Evolutionary conservation across 2,888 invertebrate species (phyloP).

Genomic region (Acronicta aceris): DNA sequence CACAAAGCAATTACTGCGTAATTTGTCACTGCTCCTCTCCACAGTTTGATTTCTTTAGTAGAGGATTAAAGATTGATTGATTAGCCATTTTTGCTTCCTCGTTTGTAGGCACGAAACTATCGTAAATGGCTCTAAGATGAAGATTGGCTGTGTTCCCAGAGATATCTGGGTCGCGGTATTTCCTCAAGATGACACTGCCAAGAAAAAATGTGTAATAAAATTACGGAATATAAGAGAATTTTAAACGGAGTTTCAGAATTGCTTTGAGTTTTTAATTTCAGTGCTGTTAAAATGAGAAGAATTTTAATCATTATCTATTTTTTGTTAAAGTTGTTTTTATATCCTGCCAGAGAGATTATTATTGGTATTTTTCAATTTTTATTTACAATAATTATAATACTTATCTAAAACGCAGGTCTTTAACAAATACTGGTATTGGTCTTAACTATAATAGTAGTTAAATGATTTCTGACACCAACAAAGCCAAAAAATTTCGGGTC

Average conservation of each 20-base stretch:
- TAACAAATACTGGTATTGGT: too few species aligned
- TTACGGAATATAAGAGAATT: slow-evolving; percentile 28
- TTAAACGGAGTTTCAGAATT: slow-evolving; percentile 23
- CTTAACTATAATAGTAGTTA: too few species aligned
- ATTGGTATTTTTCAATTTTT: too few species aligned
- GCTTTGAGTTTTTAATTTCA: not conserved
- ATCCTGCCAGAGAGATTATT: not conserved
- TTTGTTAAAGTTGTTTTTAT: not conserved
- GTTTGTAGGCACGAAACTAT: slow-evolving; percentile 49
- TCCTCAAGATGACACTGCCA: slow-evolving; percentile 44
- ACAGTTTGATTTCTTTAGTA: slow-evolving; percentile 80
- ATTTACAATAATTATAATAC: too few species aligned
- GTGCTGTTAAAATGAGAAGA: not conserved
- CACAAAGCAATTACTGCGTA: slow-evolving; percentile 83
- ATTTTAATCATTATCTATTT: not conserved
- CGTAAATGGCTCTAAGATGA: slow-evolving; percentile 55
- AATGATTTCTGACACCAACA: not conserved
- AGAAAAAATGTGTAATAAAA: slow-evolving; percentile 53
- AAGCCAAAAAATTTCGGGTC: too few species aligned
- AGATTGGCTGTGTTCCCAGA: slow-evolving; percentile 58
- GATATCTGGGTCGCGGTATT: slow-evolving; percentile 51
- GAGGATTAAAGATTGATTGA: slow-evolving; percentile 79
- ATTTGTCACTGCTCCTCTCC: slow-evolving; percentile 82
- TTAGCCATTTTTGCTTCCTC: slow-evolving; percentile 70
- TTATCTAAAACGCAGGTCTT: too few species aligned